These are phyloP conservation scores for Pissodes strobi DNA, from an alignment of 1,140 invertebrate species.

Conservation along the genomic window DNA sequence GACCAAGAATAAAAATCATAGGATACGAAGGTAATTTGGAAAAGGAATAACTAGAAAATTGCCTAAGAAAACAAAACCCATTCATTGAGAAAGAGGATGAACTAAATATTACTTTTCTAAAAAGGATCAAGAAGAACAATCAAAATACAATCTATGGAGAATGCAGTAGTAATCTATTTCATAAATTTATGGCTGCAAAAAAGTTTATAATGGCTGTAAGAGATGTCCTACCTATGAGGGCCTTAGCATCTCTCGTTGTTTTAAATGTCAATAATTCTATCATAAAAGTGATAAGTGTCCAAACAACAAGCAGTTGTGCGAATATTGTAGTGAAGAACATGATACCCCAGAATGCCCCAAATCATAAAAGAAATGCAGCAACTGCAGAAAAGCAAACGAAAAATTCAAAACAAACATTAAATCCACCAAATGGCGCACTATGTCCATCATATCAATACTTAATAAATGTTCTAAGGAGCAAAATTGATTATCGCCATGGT, in stretches of 20 bases:
- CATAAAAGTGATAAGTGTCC: constrained; percentile 21
- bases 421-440: neutral
- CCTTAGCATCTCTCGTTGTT: constrained; percentile 17
- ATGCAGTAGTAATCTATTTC: constrained; percentile 4
- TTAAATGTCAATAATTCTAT: constrained; percentile 21
- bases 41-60: neutral
- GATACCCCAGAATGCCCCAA: neutral
- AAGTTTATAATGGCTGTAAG: constrained; percentile 3
- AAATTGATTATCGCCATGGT: neutral
- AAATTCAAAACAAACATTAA: constrained; percentile 11
- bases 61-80: neutral
- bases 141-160: neutral
- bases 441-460: neutral
- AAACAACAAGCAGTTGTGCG: neutral
- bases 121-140: neutral
- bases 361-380: too few species aligned
- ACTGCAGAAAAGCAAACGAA: constrained; percentile 10
- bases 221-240: neutral
- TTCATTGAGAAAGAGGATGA: neutral
- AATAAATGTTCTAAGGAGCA: neutral
- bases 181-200: neutral
- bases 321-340: constrained; percentile 10
- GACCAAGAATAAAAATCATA: too few species aligned
- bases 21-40: too few species aligned
- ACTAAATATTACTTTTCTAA: neutral